phyloP scores from a whole-genome alignment of 2,888 invertebrate species.

The Pollenia labialis region DNA sequence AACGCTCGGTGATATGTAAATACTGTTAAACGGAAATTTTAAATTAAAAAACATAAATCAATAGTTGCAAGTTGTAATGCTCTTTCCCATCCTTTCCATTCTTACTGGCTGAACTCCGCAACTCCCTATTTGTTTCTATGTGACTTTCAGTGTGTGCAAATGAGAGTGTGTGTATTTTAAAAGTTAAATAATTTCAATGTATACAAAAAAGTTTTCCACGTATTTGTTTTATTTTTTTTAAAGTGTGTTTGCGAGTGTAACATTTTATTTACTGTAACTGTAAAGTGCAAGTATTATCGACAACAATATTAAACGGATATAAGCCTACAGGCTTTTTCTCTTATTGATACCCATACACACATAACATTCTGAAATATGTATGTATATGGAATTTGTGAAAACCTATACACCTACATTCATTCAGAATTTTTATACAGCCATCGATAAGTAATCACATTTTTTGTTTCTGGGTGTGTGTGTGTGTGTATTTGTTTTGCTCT shows the following conservation, averaged over 20 bases:
- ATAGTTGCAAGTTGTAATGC: constrained; percentile 76
- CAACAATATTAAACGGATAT: constrained; percentile 82
- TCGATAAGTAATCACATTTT: constrained; percentile 45
- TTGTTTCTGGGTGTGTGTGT: constrained; percentile 15
- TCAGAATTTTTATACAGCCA: not conserved
- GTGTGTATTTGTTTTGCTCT: constrained; percentile 22
- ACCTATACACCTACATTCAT: constrained; percentile 9
- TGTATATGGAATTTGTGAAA: constrained; percentile 13
- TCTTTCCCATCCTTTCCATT: not conserved
- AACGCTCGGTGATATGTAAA: constrained; percentile 55
- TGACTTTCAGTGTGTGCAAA: not conserved
- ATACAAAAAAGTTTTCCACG: constrained; percentile 27
- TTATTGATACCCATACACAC: too few species aligned
- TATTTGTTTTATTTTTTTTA: constrained; percentile 14
- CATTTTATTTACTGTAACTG: constrained; percentile 71
- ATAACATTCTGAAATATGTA: too few species aligned
- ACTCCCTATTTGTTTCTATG: not conserved
- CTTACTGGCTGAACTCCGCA: not conserved
- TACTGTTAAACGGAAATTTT: constrained; percentile 83
- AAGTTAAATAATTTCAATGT: constrained; percentile 63
- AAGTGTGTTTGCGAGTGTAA: constrained; percentile 52
- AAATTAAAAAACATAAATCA: constrained; percentile 84
- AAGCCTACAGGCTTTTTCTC: constrained; percentile 75
- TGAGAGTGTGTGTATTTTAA: not conserved
- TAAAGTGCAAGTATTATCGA: constrained; percentile 80